Evolutionary conservation across 2,888 invertebrate genomes (phyloP), one percentile per base, ranked within the genome.

Genomic region (Miltochrista miniata): DNA sequence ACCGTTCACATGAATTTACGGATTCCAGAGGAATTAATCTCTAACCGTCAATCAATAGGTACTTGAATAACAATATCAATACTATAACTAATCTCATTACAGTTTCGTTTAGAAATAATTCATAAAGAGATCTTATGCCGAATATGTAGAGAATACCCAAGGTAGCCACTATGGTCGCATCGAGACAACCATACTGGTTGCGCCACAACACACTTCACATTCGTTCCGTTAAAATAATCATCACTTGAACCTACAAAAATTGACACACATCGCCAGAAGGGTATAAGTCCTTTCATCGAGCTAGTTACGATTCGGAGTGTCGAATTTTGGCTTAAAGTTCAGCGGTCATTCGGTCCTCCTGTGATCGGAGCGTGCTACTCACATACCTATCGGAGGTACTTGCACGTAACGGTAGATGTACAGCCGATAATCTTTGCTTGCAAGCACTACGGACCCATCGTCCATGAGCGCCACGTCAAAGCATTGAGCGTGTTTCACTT

Each of bases 401-500:
- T 97, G 97, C 76, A 98, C 96, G 93, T 99, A 99, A 87, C 99
- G 97, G 93, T 99, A 99, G 87, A 99, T 98, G 93, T 99, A 99
- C 64, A 99, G 95, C 59, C 99, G 96, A 90, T 99, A 99, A 87
- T 99, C 99, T 93, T 99, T 99, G 93, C 98, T 98, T 68, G 99
- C 99, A 74, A 99, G 93, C 40, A 99, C 99, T 51, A 99, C 99
- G 48, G 98, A 98, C 35, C 99, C 99, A 81, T 99, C 99, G 79
- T 99, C 98, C 98, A 99, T 98, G 44, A 99, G 94, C 41, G 99
- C 98, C 53, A 99, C 99, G 84, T 99, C 99, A 90, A 99, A 99
- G 92, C 99, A 99, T 89, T 99, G 99, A 48, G 99, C 99, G 86
- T 99, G 99, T 92, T 99, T 99, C 61, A 99, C 99, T 91, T 99